Evolutionary conservation across 2,888 invertebrate genomes (phyloP).

Genomic region (Coleophora flavipennella): DNA sequence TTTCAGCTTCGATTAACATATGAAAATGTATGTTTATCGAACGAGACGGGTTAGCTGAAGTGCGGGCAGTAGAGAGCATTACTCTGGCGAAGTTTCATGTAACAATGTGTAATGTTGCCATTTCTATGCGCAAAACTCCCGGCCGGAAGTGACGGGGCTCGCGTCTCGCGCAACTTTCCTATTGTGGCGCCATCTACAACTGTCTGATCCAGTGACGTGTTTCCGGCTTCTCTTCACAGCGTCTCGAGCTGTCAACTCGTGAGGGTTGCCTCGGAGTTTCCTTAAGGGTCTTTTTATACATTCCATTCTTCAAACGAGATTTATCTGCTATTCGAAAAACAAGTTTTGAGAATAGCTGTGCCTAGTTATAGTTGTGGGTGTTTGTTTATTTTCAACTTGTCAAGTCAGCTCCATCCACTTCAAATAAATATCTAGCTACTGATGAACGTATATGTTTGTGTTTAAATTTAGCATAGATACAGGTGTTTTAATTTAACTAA

Average conservation of each 20-base stretch:
- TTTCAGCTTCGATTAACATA: constrained; percentile 1
- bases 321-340: constrained; percentile 42
- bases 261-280: constrained; percentile 56
- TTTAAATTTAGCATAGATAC: too few relatives aligned
- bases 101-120: constrained; percentile 69
- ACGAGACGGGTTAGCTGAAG: constrained; percentile 46
- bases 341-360: constrained; percentile 3
- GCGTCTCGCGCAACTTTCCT: constrained; percentile 44
- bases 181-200: constrained; percentile 66
- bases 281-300: constrained; percentile 62
- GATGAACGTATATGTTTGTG: too few relatives aligned
- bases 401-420: not conserved
- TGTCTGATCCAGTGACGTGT: constrained; percentile 60
- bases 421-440: too few relatives aligned
- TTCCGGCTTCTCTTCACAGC: constrained; percentile 68
- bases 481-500: too few relatives aligned
- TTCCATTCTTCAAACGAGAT: constrained; percentile 40
- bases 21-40: constrained; percentile 33
- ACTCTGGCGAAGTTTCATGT: constrained; percentile 60
- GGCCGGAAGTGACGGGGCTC: constrained; percentile 49
- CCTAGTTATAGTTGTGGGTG: constrained; percentile 9
- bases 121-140: constrained; percentile 64
- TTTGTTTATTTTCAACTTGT: not conserved
- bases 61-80: constrained; percentile 52
- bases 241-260: constrained; percentile 61